Percentiles rank a stretch among this genome's conserved stretches.
phyloP scores from a whole-genome alignment of 1,140 invertebrate genomes.

The Drosophila grimshawi region DNA sequence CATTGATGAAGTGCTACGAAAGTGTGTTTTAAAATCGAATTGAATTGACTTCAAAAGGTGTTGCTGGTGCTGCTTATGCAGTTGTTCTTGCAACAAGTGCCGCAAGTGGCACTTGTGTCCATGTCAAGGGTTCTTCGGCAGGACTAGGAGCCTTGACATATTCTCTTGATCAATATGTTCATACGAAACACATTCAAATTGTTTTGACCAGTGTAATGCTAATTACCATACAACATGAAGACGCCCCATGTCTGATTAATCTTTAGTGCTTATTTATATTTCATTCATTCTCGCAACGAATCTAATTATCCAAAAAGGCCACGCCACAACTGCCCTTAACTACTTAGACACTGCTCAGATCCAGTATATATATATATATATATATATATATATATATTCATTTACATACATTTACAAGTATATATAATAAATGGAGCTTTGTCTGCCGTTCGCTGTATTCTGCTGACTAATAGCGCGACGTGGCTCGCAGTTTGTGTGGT shows the following conservation, averaged over 20 bases:
- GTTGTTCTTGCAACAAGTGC: slow-evolving; percentile 7
- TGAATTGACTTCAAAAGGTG: slow-evolving; percentile 52
- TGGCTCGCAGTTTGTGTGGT: slow-evolving; percentile 31
- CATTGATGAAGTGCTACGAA: slow-evolving; percentile 40
- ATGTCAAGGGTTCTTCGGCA: not conserved
- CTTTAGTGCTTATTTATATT: slow-evolving; percentile 79
- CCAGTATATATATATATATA: slow-evolving; percentile 26
- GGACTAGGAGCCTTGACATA: slow-evolving; percentile 6
- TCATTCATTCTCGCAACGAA: slow-evolving; percentile 63
- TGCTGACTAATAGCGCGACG: slow-evolving; percentile 68
- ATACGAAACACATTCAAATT: slow-evolving; percentile 45
- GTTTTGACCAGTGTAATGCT: slow-evolving; percentile 42
- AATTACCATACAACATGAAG: slow-evolving; percentile 56
- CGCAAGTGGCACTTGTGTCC: slow-evolving; percentile 34
- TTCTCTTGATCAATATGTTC: slow-evolving; percentile 48
- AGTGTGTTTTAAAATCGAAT: slow-evolving; percentile 55
- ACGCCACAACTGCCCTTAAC: slow-evolving; percentile 41
- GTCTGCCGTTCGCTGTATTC: slow-evolving; percentile 17
- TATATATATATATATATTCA: not conserved
- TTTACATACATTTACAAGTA: not conserved
- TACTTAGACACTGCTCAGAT: slow-evolving; percentile 14
- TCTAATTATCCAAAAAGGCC: slow-evolving; percentile 75
- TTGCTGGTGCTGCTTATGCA: not conserved
- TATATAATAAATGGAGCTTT: not conserved
- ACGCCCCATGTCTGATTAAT: slow-evolving; percentile 68